These are phyloP conservation scores for Conus betulinus DNA, from an alignment of 1,140 invertebrate species.

Conservation along the genomic window DNA sequence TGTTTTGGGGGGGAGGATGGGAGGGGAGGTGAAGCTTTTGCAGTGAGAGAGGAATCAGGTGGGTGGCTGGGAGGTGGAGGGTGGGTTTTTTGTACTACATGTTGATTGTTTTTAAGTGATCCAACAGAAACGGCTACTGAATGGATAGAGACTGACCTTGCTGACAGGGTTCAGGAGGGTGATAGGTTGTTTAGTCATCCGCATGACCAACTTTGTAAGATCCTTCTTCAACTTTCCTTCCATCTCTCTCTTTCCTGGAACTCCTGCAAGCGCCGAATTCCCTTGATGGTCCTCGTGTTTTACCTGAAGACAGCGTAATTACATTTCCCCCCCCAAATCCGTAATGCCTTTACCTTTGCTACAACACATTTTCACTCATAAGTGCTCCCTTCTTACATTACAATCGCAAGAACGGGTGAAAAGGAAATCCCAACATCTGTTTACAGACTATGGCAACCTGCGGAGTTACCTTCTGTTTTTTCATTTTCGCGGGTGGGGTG, in stretches of 20 bases:
- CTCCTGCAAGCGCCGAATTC: constrained; percentile 96
- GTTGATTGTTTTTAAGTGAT: too few species aligned
- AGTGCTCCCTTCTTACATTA: too few species aligned
- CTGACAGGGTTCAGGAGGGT: constrained; percentile 95
- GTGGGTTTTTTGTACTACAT: background rate
- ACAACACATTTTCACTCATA: too few species aligned
- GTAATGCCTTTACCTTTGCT: too few species aligned
- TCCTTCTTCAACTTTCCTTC: constrained; percentile 95
- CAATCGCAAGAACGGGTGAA: too few species aligned
- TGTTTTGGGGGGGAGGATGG: too few species aligned
- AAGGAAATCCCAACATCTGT: too few species aligned
- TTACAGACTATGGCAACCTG: too few species aligned
- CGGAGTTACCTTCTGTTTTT: too few species aligned
- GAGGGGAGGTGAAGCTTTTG: too few species aligned
- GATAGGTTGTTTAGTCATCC: constrained; percentile 94
- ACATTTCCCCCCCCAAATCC: too few species aligned
- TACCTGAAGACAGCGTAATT: constrained; percentile 70
- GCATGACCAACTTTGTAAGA: constrained; percentile 98
- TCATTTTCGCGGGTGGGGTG: too few species aligned
- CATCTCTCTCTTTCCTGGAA: constrained; percentile 98
- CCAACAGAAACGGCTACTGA: background rate
- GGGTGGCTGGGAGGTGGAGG: background rate
- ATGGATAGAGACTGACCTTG: constrained; percentile 77
- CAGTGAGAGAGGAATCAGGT: background rate
- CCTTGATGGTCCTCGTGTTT: constrained; percentile 85